These are phyloP conservation scores for Amblyopsis rosae DNA, from an alignment of 2,113 vertebrate species.

Conservation along the genomic window DNA sequence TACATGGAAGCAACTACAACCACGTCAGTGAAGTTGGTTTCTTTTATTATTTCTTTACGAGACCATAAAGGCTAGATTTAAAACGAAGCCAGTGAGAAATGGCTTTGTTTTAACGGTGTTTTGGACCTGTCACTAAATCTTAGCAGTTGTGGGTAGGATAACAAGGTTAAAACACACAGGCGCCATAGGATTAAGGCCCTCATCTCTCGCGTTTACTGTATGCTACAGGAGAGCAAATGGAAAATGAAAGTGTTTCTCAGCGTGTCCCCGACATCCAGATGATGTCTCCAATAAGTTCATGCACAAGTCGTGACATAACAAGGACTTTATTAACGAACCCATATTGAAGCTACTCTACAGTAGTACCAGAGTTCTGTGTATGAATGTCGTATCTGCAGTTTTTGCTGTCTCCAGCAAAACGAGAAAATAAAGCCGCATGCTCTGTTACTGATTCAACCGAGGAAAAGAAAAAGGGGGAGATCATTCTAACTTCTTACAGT, in stretches of 20 bases:
- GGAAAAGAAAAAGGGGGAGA: conserved; percentile 9
- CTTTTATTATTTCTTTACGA: conserved; percentile 73
- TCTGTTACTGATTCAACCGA: not conserved
- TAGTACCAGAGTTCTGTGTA: not conserved
- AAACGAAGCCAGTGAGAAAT: conserved; percentile 75
- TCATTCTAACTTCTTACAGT: conserved; percentile 16
- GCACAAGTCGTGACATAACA: not conserved
- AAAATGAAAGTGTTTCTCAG: conserved; percentile 44
- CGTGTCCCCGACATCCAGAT: conserved; percentile 6
- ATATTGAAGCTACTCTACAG: not conserved
- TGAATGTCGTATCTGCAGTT: conserved; percentile 11
- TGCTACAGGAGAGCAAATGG: conserved; percentile 58
- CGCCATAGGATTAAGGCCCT: conserved; percentile 65
- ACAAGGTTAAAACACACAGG: conserved; percentile 63
- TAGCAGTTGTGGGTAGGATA: conserved; percentile 59
- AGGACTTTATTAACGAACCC: too few relatives aligned
- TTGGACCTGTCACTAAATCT: conserved; percentile 77
- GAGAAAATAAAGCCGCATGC: not conserved
- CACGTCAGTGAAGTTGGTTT: conserved; percentile 70
- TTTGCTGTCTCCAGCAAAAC: not conserved
- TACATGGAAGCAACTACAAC: conserved; percentile 66
- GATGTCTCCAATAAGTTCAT: conserved; percentile 43
- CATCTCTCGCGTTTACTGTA: conserved; percentile 43
- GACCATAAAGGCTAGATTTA: conserved; percentile 78
- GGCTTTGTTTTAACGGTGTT: conserved; percentile 78